A percentile compares a stretch with the other conserved stretches of the same genome.
phyloP scores from a whole-genome alignment of 2,797 vertebrate genomes.

The Rachycentron canadum region DNA sequence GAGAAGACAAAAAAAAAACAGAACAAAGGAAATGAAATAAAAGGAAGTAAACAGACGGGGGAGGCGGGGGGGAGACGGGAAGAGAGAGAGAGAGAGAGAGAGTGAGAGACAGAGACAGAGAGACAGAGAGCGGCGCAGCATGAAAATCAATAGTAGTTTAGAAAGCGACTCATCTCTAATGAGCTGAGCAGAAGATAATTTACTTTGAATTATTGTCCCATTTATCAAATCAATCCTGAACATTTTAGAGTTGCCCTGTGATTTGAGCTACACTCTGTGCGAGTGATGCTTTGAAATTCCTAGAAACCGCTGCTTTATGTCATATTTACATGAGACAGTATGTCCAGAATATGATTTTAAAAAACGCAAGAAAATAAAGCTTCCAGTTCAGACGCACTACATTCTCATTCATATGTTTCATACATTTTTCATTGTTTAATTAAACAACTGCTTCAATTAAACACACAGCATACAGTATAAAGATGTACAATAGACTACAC shows the following conservation, averaged over 20 bases:
- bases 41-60: background rate
- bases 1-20: slow-evolving; percentile 12
- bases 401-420: background rate
- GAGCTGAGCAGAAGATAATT: slow-evolving; percentile 77
- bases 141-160: slow-evolving; percentile 92
- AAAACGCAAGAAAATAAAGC: background rate
- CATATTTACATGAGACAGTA: background rate
- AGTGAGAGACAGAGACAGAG: background rate
- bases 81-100: slow-evolving; percentile 5
- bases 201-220: slow-evolving; percentile 77
- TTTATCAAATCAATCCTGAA: slow-evolving; percentile 78
- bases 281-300: slow-evolving; percentile 18
- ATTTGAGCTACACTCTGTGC: background rate
- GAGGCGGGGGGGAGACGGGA: too few relatives aligned
- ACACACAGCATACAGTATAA: background rate
- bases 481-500: background rate
- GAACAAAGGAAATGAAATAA: slow-evolving; percentile 24
- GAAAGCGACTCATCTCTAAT: slow-evolving; percentile 88
- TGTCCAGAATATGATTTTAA: background rate
- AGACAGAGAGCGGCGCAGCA: slow-evolving; percentile 31
- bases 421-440: background rate
- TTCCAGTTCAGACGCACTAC: background rate
- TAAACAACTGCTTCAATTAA: background rate
- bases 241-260: slow-evolving; percentile 40
- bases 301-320: background rate